Conservation (phyloP, 2,888 invertebrate genomes). For the Phaonia tiefii region DNA sequence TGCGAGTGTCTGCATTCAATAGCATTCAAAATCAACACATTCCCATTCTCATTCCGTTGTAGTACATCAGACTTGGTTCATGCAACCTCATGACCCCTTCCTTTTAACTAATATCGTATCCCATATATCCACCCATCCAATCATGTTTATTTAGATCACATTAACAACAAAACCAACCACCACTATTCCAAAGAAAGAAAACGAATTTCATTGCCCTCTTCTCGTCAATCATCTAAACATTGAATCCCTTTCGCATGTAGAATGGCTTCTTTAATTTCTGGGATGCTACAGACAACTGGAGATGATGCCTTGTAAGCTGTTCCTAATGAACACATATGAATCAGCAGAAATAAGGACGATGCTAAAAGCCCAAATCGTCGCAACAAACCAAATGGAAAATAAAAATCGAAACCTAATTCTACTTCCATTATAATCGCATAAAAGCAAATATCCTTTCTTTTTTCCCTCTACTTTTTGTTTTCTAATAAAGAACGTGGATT, state of each 20-base stretch:
- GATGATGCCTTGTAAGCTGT: constrained; percentile 54
- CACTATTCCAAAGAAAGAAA: constrained; percentile 16
- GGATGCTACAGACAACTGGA: not conserved
- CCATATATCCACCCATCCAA: constrained; percentile 43
- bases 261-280: not conserved
- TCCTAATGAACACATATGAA: constrained; percentile 64
- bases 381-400: constrained; percentile 12
- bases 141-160: constrained; percentile 47
- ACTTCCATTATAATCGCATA: constrained; percentile 65
- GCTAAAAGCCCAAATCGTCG: not conserved
- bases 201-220: not conserved
- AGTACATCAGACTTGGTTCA: too few species aligned
- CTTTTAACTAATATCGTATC: not conserved
- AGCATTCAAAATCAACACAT: too few species aligned
- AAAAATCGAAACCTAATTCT: constrained; percentile 28
- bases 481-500: too few species aligned
- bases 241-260: constrained; percentile 21
- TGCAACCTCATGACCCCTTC: not conserved
- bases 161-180: constrained; percentile 30
- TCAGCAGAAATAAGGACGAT: constrained; percentile 51
- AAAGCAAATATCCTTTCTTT: constrained; percentile 33
- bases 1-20: not conserved
- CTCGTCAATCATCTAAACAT: constrained; percentile 21
- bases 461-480: too few species aligned
- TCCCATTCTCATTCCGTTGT: too few species aligned